Conservation (phyloP, 2,888 invertebrate genomes). For the Sarcophaga rosellei region DNA sequence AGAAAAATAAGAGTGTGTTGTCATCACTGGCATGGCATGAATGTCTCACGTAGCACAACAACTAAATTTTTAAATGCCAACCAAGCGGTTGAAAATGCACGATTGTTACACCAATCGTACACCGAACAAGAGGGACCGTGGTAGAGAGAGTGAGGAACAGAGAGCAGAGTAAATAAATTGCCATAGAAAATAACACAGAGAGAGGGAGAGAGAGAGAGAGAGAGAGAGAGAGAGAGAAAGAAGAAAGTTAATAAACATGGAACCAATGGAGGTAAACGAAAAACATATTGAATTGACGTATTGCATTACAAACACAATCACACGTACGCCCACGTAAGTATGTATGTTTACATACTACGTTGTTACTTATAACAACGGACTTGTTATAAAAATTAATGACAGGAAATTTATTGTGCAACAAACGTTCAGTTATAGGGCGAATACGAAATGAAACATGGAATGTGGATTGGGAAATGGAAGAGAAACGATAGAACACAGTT, state of each 20-base stretch:
- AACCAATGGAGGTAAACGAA: constrained; percentile 32
- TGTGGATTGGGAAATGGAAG: too few species aligned
- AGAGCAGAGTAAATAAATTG: background rate
- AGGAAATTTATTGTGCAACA: constrained; percentile 19
- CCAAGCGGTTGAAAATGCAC: constrained; percentile 15
- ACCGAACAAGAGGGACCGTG: background rate
- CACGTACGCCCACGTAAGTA: background rate
- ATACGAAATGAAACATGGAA: too few species aligned
- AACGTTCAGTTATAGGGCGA: background rate
- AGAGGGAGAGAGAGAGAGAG: background rate
- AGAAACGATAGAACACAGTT: too few species aligned
- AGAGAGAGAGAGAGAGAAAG: background rate
- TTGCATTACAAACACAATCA: constrained; percentile 13
- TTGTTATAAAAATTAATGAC: constrained; percentile 30
- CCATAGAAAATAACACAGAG: background rate
- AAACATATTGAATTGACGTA: constrained; percentile 53
- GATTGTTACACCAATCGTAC: background rate
- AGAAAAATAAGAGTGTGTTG: background rate
- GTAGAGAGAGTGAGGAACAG: too few species aligned
- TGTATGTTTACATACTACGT: too few species aligned
- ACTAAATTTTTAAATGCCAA: constrained; percentile 5
- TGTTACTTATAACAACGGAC: background rate
- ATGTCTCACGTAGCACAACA: background rate
- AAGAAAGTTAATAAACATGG: constrained; percentile 15
- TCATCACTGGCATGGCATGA: constrained; percentile 26